Conservation (phyloP, 2,888 invertebrate genomes). For the Chymomyza caudatula region DNA sequence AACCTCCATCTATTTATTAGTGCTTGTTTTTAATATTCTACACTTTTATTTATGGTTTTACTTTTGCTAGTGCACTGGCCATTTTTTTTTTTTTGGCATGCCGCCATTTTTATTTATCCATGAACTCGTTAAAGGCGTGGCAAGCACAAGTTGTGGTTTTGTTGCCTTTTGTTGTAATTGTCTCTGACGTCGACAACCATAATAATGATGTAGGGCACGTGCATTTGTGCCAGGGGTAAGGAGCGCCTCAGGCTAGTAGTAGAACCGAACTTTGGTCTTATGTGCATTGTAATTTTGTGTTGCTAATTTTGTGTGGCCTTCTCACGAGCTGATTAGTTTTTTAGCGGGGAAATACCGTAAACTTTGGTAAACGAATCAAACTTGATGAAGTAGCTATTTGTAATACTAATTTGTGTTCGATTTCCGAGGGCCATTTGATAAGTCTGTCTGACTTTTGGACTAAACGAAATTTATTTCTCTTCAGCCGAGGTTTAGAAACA, state of each 20-base stretch:
- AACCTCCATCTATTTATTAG: neutral
- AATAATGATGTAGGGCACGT: neutral
- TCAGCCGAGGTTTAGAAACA: too few relatives aligned
- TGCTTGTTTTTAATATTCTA: neutral
- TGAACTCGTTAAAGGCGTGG: conserved; percentile 63
- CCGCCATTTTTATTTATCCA: conserved; percentile 68
- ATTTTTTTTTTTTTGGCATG: conserved; percentile 56
- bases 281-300: conserved; percentile 38
- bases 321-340: conserved; percentile 12
- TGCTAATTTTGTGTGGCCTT: conserved; percentile 18
- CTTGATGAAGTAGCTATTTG: too few relatives aligned
- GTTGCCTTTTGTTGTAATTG: conserved; percentile 12
- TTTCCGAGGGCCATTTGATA: too few relatives aligned
- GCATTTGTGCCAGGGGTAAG: neutral
- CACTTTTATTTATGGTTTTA: conserved; percentile 5
- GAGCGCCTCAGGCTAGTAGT: neutral
- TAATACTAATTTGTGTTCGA: too few relatives aligned
- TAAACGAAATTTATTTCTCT: too few relatives aligned
- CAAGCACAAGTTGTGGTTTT: conserved; percentile 26
- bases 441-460: too few relatives aligned
- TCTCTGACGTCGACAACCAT: conserved; percentile 4
- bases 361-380: too few relatives aligned
- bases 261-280: conserved; percentile 22
- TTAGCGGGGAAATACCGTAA: neutral
- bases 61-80: conserved; percentile 18